Base-by-base conservation (phyloP, 2,888 invertebrate species). In the Ormyrus nitidulus region DNA sequence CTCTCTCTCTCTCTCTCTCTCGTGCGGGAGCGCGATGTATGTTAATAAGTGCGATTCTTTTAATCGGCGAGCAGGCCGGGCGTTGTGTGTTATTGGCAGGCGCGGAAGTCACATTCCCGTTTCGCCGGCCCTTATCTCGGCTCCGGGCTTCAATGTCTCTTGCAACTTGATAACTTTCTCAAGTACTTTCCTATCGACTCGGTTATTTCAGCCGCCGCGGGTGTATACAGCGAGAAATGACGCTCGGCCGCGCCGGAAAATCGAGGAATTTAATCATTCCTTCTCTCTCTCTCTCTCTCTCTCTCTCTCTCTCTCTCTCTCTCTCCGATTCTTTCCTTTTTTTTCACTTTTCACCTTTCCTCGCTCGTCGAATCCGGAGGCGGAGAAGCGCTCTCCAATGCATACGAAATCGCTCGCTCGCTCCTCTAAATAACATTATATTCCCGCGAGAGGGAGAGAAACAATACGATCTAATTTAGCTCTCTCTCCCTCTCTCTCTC, bases 401-500 rank as follows among this genome's bases (percentile, higher is more conserved):
- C 34, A 7, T 13, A 13, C 48, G 3, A 64, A 64, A 49, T 66
- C 9, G 34, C 34, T 53, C 13, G 44, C 19, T 19, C 69, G 58
- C 58, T 13, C 69, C 56, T 70, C 58, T 49, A 8, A 70, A 70
- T 70, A 58, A 48, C 19, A 44, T 49, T 70, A 56, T 6, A 19
- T 48, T 64, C 19, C 48, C 10, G 9, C 2, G 6, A 3, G 11
- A 13, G 58, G 10, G 13, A 9, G 19, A 54, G 11, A 58, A 56
- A 70, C 9, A 48, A 70, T 70, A 58, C 56, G 48, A 56, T 46
- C 19, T 58, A 58, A 70, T 70, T 70, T 19, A n/a, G 58, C 19
- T 70, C 48, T 70, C 13, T 6, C 19, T 19, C 7, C 9, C 34
- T 58, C 49, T 56, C 48, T 8, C 44, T 9, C 69, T 6, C 46